These are phyloP conservation scores for Furcifer pardalis DNA, from an alignment of 2,797 vertebrate species.

Conservation along the genomic window DNA sequence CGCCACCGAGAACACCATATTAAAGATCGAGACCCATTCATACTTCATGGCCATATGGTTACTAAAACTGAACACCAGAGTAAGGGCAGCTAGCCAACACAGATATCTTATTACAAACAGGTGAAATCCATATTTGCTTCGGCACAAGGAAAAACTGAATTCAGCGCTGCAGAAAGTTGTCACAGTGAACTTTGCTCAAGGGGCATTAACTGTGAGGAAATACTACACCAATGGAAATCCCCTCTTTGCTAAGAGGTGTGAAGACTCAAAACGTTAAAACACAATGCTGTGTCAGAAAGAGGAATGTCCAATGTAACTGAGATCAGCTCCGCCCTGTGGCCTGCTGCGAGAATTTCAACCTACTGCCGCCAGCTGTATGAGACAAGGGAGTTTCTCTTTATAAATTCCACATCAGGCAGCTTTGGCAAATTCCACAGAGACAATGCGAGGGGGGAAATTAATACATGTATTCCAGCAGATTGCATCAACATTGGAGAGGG, in stretches of 20 bases:
- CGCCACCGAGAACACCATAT: background rate
- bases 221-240: conserved; percentile 27
- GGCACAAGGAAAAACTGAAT: background rate
- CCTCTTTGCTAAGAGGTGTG: background rate
- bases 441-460: rapidly evolving
- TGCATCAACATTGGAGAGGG: background rate
- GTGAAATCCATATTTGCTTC: conserved; percentile 3
- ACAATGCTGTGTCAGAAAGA: background rate
- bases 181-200: conserved; percentile 25
- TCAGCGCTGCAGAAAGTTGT: background rate
- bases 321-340: background rate
- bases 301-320: background rate
- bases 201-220: conserved; percentile 8
- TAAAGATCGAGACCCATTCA: background rate
- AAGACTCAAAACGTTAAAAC: conserved; percentile 9
- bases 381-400: background rate
- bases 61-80: background rate
- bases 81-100: background rate
- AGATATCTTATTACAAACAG: background rate
- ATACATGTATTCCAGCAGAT: background rate
- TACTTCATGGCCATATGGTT: background rate
- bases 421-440: background rate
- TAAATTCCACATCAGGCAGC: background rate
- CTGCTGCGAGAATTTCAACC: background rate
- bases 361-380: rapidly evolving